Percentiles rank a stretch among this genome's conserved stretches.
Conservation (phyloP, 2,888 invertebrate genomes). For the Oxystoma pomonae region DNA sequence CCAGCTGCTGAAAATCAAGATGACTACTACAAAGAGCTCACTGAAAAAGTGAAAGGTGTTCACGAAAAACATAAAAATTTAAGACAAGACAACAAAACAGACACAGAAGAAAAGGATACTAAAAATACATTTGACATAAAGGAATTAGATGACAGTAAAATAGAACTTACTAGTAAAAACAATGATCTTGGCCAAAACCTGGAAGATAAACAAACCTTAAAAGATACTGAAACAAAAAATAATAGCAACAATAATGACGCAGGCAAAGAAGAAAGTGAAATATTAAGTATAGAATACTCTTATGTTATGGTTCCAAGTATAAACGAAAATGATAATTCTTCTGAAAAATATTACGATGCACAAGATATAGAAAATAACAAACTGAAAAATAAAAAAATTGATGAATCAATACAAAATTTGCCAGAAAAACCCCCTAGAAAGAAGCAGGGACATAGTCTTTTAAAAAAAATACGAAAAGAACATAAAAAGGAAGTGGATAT, state of each 20-base stretch:
- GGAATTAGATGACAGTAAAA: no score
- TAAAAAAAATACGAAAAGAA: slow-evolving; percentile 17
- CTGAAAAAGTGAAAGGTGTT: not conserved
- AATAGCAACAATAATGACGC: not conserved
- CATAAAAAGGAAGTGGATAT: slow-evolving; percentile 18
- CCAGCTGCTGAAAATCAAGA: not conserved
- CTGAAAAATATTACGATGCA: not conserved
- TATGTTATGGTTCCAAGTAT: not conserved
- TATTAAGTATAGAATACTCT: not conserved
- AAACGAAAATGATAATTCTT: not conserved
- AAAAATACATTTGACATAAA: no score
- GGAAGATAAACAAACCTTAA: not conserved
- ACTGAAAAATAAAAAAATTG: not conserved
- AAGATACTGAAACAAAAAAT: not conserved
- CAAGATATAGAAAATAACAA: not conserved
- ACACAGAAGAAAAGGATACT: no score
- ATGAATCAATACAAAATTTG: not conserved
- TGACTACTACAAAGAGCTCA: not conserved
- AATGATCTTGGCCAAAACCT: not conserved
- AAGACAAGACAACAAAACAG: no score
- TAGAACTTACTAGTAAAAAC: not conserved
- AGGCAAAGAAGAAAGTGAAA: not conserved
- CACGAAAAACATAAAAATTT: no score
- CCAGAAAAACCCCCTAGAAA: not conserved
- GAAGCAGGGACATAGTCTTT: slow-evolving; percentile 4